Base-by-base conservation (phyloP, 2,888 invertebrate species). In the Cremastobaeus sp. region DNA sequence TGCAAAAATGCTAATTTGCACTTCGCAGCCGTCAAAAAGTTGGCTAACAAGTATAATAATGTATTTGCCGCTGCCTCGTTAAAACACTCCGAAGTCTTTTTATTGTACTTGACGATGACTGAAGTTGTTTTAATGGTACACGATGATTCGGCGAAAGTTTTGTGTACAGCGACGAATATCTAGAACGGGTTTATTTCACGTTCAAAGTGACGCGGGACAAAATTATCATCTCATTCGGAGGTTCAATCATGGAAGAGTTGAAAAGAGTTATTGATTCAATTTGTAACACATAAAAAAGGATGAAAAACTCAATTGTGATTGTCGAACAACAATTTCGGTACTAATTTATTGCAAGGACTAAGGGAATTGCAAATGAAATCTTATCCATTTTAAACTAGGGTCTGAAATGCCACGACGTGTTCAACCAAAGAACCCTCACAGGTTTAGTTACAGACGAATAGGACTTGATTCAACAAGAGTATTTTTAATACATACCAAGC, bases 41-140 rank as follows among this genome's bases (percentile, higher is more conserved):
- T 69, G 57, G 68, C 57, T 62, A 64, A 74, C 74, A 50, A 60
- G 57, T 54, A 60, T 74, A 69, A 65, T 74, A 74, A 69, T 59
- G 69, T 69, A 69, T 65, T 74, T 65, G 64, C 64, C 34, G 50
- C 55, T 47, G 69, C 32, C 74, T 69, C 34, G 74, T 74, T 74
- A 74, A 68, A 57, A 34, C 66, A 59, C 59, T 28, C 52, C 34
- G 39, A 39, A 21, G n/a, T 25, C 30, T 41, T 66, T 66, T 62
- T 68, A 57, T 62, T 62, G 32, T 32, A n/a, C 18, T 21, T 8
- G 6, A 20, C 68, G 41, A 50, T 55, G 47, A 45, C 30, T 57
- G 21, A n/a, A 48, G 30, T 64, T 21, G 30, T 14, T 11, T 50
- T 57, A 43, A 39, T 43, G 20, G 25, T 6, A 28, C 35, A 32